Base-by-base conservation (phyloP, 2,888 invertebrate genomes). In the Alloplasta piceator region DNA sequence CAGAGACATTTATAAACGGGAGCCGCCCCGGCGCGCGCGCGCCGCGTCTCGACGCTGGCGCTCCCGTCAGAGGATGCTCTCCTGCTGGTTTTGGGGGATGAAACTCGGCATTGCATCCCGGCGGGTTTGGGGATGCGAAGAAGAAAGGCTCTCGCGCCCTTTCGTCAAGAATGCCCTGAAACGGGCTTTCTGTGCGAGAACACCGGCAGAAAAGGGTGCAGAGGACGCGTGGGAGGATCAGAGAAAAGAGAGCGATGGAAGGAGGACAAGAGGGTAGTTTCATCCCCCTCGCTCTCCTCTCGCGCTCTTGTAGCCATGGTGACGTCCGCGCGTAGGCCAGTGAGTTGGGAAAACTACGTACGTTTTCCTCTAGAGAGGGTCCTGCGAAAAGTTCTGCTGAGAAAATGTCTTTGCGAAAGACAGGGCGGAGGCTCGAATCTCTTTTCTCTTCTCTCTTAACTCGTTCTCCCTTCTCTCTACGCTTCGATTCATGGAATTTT, bases 281-380 rank as follows among this genome's bases (percentile, higher is more conserved):
- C 5, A 12, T 26, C 26, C n/a, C 43, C 7, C 26, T 38, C 56
- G 38, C 14, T 52, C 67, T 46, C 16, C 55, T 68, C 67, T n/a
- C n/a, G n/a, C n/a, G n/a, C n/a, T 76, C 83, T 66, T 77, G 89
- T 89, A 85, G 85, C 84, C 87, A 90, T 88, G 87, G 87, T 78
- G 85, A 89, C 87, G 72, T 55, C 50, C 61, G 85, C 61, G 85
- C 85, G 86, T 86, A 80, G 56, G 73, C 67, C 61, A 68, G 64
- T 26, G 72, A 50, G 48, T 77, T 71, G 43, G 70, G 71, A 79
- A 66, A 75, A 26, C 26, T 68, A 70, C 55, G 46, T 74, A 67
- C 46, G n/a, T 26, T 26, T 3, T 26, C 3, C 26, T 26, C 1
- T 26, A 26, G 26, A 26, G 87, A 86, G 86, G 55, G 74, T 86